phyloP scores from a whole-genome alignment of 1,140 invertebrate genomes.

The Yoshiicerus persimilis region DNA sequence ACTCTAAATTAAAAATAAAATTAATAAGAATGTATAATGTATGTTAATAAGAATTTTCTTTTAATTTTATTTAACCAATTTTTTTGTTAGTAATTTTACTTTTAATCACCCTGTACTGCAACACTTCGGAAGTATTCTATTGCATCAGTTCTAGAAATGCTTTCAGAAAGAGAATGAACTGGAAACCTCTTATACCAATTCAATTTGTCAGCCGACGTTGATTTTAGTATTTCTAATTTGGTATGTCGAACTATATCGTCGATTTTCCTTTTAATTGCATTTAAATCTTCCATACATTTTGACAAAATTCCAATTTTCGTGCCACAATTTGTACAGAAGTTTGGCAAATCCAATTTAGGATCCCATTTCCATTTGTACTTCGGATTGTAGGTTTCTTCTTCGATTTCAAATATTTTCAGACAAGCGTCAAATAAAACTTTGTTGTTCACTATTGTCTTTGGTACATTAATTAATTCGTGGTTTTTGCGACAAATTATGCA shows the following conservation, averaged over 20 bases:
- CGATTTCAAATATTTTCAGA: background rate
- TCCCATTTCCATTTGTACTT: background rate
- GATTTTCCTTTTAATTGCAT: background rate
- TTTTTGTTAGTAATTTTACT: no score
- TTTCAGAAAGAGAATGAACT: fast-evolving
- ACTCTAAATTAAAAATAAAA: no score
- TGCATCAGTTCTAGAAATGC: background rate
- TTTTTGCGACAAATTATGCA: background rate
- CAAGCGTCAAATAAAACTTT: background rate
- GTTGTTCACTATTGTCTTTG: background rate
- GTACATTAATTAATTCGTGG: background rate
- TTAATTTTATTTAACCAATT: no score
- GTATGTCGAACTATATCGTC: background rate
- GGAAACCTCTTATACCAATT: background rate
- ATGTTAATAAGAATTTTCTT: no score
- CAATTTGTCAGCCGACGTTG: background rate
- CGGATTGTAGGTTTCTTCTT: background rate
- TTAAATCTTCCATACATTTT: background rate
- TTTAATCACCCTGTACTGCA: background rate
- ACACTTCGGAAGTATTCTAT: background rate
- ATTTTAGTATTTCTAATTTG: background rate
- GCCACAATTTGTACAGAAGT: background rate
- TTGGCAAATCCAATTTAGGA: background rate
- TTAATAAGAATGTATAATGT: no score
- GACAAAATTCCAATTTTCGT: background rate